A percentile compares a stretch with the other conserved stretches of the same genome.
phyloP scores from a whole-genome alignment of 2,113 vertebrate species.

The Etia nguti region DNA sequence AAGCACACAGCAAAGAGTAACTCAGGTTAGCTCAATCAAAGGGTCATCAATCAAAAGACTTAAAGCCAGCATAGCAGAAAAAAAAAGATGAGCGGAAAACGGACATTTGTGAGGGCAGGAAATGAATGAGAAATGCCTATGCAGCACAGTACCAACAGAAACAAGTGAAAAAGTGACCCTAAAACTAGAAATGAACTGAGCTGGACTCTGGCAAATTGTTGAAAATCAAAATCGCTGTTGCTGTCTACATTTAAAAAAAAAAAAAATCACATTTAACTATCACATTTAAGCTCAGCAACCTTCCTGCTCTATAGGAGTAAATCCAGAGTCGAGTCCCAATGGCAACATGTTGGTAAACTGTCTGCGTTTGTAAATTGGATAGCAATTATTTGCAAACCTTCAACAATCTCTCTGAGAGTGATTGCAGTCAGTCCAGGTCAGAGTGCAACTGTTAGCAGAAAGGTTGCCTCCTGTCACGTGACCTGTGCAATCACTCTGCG shows the following conservation, averaged over 20 bases:
- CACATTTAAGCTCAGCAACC: neutral
- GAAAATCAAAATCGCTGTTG: neutral
- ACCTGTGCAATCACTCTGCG: neutral
- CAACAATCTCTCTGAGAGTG: neutral
- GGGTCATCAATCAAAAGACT: neutral
- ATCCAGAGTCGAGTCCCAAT: neutral
- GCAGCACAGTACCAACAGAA: neutral
- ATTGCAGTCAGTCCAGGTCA: rapidly evolving
- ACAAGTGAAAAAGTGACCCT: neutral
- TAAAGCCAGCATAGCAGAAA: neutral
- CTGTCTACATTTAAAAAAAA: neutral
- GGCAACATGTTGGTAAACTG: neutral
- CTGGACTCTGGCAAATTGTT: rapidly evolving
- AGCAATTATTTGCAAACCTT: neutral
- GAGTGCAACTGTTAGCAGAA: neutral
- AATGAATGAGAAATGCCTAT: neutral
- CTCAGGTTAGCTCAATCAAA: neutral
- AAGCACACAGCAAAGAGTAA: neutral
- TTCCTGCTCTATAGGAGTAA: rapidly evolving
- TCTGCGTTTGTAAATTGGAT: neutral
- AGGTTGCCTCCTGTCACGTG: neutral
- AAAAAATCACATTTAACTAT: neutral
- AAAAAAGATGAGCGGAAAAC: neutral
- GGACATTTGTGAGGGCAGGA: neutral
- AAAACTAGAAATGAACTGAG: neutral